Base-by-base conservation (phyloP, 2,113 vertebrate species). In the Chlamydotis undulata region DNA sequence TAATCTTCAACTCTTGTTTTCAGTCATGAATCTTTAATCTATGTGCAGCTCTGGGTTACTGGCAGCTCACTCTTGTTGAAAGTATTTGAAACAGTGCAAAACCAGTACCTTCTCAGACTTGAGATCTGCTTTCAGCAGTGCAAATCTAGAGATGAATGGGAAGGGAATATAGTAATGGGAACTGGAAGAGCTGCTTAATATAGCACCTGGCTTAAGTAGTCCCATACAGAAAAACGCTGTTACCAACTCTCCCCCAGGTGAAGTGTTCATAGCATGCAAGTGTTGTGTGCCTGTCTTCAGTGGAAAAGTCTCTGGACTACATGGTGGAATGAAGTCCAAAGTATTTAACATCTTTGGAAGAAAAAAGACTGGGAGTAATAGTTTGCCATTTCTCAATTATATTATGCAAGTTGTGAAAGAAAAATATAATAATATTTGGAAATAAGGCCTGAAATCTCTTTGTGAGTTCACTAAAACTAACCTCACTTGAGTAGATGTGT, bases 221-320 rank as follows among this genome's bases (percentile, higher is more conserved):
- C 35, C 41, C 0, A 0, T 26, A 7, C 15, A 71, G 70, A 57
- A 61, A 53, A 12, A 14, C 5, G 4, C 3, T 3, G 14, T 64
- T 41, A 33, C 7, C 35, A 83, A 2, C 7, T 45, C 7, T 52
- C 1, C 16, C 16, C 23, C 4, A 13, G 21, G 19, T 57, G 41
- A 57, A 17, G 10, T 16, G 7, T 26, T 79, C 15, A 10, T 4
- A 52, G 41, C 11, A 35, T 5, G 16, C 22, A 41, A 31, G 8
- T 31, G 13, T 24, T 67, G 18, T 4, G 0, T 60, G 31, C 6
- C 31, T 75, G 14, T 50, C 16, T 50, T 16, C 17, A 63, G 19
- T 52, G 41, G 73, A 59, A 80, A 70, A 10, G 49, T 78, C 22
- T 13, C n/a, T 64, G 37, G 29, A 29, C 4, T 26, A 18, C 2